A percentile compares a stretch with the other conserved stretches of the same genome.
Evolutionary conservation across 2,888 invertebrate species (phyloP).

Genomic region (Boloria euphrosyne): DNA sequence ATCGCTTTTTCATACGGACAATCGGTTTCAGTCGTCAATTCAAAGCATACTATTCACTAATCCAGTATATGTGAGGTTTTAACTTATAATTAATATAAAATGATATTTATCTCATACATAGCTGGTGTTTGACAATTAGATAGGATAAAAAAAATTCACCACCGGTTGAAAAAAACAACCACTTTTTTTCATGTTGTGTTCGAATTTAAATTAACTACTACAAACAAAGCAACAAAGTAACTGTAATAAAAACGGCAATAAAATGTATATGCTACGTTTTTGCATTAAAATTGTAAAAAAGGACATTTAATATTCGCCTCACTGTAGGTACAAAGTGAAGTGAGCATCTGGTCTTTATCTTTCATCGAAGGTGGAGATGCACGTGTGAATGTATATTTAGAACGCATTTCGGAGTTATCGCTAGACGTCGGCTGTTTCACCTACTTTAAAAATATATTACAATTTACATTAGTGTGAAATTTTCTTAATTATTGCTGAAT

Average conservation of each 20-base stretch:
- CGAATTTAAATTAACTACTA: too few species aligned
- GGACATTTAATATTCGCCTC: constrained; percentile 9
- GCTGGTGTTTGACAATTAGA: too few species aligned
- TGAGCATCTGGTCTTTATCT: constrained; percentile 30
- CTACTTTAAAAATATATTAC: constrained; percentile 5
- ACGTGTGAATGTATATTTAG: constrained; percentile 38
- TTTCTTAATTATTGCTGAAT: neutral
- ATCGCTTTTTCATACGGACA: too few species aligned
- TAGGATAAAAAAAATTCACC: too few species aligned
- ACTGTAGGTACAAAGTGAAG: neutral
- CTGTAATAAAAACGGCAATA: neutral
- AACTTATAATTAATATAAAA: too few species aligned
- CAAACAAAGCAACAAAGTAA: too few species aligned
- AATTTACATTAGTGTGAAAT: constrained; percentile 1
- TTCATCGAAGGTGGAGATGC: constrained; percentile 26
- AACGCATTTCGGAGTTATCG: constrained; percentile 18
- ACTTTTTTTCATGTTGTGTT: too few species aligned
- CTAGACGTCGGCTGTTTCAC: constrained; percentile 14
- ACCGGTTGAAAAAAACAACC: too few species aligned
- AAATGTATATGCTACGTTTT: neutral
- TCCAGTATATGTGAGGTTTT: too few species aligned
- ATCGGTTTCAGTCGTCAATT: too few species aligned
- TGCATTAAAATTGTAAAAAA: constrained; percentile 1
- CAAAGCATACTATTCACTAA: too few species aligned
- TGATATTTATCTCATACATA: too few species aligned